These are phyloP conservation scores for Macrotis lagotis DNA, from an alignment of 2,113 vertebrate genomes.

Conservation along the genomic window DNA sequence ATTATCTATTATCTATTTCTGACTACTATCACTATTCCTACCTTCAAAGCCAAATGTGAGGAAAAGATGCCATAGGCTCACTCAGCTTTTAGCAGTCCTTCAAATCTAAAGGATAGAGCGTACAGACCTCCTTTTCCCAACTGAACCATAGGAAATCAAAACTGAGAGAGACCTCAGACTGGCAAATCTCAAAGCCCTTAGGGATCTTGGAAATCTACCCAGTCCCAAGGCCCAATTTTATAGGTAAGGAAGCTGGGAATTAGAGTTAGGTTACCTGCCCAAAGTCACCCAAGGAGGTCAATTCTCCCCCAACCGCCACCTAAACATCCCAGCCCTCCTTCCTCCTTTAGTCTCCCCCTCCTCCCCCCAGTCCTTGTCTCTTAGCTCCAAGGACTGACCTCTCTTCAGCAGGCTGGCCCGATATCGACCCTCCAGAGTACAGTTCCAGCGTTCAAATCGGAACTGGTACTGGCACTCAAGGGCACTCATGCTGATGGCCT, in stretches of 20 bases:
- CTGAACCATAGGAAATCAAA: neutral
- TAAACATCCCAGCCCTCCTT: neutral
- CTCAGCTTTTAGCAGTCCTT: neutral
- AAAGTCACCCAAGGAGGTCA: neutral
- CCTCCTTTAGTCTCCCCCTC: neutral
- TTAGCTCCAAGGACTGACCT: constrained; percentile 80
- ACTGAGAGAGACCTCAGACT: neutral
- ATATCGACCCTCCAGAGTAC: constrained; percentile 95
- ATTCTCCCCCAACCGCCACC: neutral
- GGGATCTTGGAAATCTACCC: neutral
- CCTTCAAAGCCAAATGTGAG: neutral
- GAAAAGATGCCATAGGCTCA: neutral
- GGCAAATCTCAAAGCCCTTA: neutral
- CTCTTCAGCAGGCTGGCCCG: constrained; percentile 94
- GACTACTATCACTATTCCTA: neutral
- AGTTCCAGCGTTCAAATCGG: constrained; percentile 99
- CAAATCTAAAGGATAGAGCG: neutral
- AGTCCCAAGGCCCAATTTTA: neutral
- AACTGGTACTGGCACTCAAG: constrained; percentile 98
- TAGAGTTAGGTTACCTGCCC: neutral
- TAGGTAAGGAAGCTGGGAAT: neutral
- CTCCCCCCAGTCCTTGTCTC: neutral
- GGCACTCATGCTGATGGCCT: constrained; percentile 97
- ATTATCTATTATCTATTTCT: too few species aligned
- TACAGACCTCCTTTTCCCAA: neutral